These are phyloP conservation scores for Phaetusa simplex DNA, from an alignment of 2,113 vertebrate genomes.

Conservation along the genomic window DNA sequence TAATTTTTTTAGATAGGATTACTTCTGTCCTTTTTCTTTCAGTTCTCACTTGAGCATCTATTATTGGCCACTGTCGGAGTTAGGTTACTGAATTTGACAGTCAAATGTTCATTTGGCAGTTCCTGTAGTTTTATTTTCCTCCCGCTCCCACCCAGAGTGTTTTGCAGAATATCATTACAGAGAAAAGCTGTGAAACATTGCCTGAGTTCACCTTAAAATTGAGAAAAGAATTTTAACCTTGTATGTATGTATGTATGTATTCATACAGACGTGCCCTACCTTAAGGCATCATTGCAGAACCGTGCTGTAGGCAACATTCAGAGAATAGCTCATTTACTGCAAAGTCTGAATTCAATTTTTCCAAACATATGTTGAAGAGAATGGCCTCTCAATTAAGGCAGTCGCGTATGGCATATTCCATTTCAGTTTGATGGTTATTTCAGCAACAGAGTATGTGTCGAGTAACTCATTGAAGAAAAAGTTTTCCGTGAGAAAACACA, in stretches of 20 bases:
- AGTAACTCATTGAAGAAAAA: background rate
- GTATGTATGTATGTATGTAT: background rate
- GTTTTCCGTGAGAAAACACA: background rate
- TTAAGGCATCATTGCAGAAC: background rate
- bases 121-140: background rate
- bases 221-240: background rate
- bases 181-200: background rate
- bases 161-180: background rate
- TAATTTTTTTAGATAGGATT: background rate
- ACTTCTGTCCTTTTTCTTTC: background rate
- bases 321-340: background rate
- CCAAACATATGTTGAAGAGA: background rate
- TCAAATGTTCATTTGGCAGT: background rate
- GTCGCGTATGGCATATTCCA: background rate
- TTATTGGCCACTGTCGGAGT: background rate
- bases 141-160: background rate
- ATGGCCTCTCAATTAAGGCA: background rate
- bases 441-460: background rate
- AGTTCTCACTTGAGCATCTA: background rate
- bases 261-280: background rate
- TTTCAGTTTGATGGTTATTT: background rate
- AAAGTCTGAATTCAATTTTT: background rate
- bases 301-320: background rate
- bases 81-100: background rate
- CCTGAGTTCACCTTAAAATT: background rate